These are phyloP conservation scores for Trachymyrmex cornetzi DNA, from an alignment of 1,140 invertebrate species.

Conservation along the genomic window DNA sequence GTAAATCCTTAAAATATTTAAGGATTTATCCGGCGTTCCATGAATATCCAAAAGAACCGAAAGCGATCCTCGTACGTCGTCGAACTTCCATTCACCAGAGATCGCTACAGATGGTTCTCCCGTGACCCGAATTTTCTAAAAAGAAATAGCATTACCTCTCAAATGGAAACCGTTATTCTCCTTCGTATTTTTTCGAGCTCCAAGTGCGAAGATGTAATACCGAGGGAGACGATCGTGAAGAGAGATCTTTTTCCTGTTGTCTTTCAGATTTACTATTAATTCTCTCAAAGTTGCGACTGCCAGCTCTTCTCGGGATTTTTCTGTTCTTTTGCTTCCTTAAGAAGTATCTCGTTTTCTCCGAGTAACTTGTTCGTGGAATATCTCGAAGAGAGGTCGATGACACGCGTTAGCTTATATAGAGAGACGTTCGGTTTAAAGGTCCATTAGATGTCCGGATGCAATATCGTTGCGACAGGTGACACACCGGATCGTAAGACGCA, in stretches of 20 bases:
- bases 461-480: conserved; percentile 80
- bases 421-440: conserved; percentile 78
- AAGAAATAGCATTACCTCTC: background rate
- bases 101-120: conserved; percentile 16
- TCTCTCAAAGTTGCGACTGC: background rate
- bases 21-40: conserved; percentile 34
- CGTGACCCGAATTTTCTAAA: conserved; percentile 21
- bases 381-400: conserved; percentile 51
- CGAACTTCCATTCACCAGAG: conserved; percentile 5
- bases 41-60: conserved; percentile 45
- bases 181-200: background rate
- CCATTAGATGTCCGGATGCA: conserved; percentile 80
- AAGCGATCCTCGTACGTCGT: background rate
- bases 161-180: background rate
- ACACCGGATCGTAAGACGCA: conserved; percentile 80
- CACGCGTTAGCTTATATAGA: conserved; percentile 69
- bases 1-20: conserved; percentile 59
- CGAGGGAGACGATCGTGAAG: background rate
- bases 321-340: background rate
- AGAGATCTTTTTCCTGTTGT: background rate
- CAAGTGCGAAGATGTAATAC: background rate
- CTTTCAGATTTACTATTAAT: background rate
- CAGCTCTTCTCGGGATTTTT: background rate
- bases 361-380: conserved; percentile 38
- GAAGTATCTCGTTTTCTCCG: conserved; percentile 33